These are phyloP conservation scores for Synergus umbraculus DNA, from an alignment of 2,888 invertebrate genomes.

Conservation along the genomic window DNA sequence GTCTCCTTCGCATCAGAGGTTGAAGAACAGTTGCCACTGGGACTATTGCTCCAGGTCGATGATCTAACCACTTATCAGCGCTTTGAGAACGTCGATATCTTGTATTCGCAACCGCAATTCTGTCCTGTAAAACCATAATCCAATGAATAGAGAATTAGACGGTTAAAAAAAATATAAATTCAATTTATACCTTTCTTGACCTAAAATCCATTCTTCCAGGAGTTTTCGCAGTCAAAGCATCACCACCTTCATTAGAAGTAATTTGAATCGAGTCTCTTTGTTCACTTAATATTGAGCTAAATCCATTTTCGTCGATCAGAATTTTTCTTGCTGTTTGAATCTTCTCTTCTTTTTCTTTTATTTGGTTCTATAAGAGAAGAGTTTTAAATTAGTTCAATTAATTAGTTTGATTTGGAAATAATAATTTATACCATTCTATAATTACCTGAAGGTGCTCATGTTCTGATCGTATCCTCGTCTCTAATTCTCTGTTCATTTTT, in stretches of 20 bases:
- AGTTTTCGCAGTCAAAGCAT: not conserved
- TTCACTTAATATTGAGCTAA: slow-evolving; percentile 42
- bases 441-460: slow-evolving; percentile 79
- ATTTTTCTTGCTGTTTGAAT: slow-evolving; percentile 81
- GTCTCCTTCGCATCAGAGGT: slow-evolving; percentile 88
- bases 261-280: slow-evolving; percentile 4
- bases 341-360: slow-evolving; percentile 81
- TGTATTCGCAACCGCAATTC: slow-evolving; percentile 83
- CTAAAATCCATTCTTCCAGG: not conserved
- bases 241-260: not conserved
- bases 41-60: slow-evolving; percentile 88
- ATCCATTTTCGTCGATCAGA: slow-evolving; percentile 76
- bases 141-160: not conserved
- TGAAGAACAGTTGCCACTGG: slow-evolving; percentile 93
- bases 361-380: slow-evolving; percentile 71
- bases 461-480: slow-evolving; percentile 80
- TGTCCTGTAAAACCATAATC: slow-evolving; percentile 69
- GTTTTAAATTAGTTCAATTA: not conserved
- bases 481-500: slow-evolving; percentile 84
- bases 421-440: not conserved
- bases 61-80: slow-evolving; percentile 90
- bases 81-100: slow-evolving; percentile 89
- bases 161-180: not conserved
- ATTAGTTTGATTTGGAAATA: not conserved
- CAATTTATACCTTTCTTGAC: slow-evolving; percentile 6